phyloP scores from a whole-genome alignment of 2,113 vertebrate genomes.

The Lagopus leucura region DNA sequence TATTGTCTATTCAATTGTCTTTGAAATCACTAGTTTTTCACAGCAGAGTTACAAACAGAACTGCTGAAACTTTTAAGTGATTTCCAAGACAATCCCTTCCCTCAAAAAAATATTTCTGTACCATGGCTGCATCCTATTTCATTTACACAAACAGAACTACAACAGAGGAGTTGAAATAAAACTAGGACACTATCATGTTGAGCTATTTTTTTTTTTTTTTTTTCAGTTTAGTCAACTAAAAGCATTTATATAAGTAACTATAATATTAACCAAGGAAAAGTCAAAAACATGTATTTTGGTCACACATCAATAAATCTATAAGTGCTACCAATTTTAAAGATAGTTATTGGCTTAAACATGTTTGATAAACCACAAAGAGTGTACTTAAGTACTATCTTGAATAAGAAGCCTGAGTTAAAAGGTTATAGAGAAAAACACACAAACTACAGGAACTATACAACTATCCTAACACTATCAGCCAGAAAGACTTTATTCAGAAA shows the following conservation, averaged over 20 bases:
- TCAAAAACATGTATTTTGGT: background rate
- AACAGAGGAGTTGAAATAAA: background rate
- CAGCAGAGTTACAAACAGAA: background rate
- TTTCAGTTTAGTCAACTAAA: background rate
- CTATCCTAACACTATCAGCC: background rate
- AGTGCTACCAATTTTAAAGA: background rate
- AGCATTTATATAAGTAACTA: background rate
- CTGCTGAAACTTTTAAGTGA: background rate
- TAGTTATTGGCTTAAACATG: background rate
- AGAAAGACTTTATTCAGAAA: background rate
- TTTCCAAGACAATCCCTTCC: background rate
- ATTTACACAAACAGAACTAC: accelerated
- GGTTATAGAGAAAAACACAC: background rate
- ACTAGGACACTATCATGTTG: background rate
- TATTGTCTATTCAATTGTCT: background rate
- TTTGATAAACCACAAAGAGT: background rate
- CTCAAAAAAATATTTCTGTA: background rate
- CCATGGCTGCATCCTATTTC: background rate
- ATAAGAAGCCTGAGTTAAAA: background rate
- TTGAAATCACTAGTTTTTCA: background rate
- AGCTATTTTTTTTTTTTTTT: background rate
- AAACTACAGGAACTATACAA: background rate
- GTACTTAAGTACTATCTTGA: background rate
- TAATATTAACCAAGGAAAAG: constrained; percentile 6
- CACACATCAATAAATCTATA: constrained; percentile 27